phyloP scores from a whole-genome alignment of 2,888 invertebrate genomes.

The Caenorhabditis imperialis region DNA sequence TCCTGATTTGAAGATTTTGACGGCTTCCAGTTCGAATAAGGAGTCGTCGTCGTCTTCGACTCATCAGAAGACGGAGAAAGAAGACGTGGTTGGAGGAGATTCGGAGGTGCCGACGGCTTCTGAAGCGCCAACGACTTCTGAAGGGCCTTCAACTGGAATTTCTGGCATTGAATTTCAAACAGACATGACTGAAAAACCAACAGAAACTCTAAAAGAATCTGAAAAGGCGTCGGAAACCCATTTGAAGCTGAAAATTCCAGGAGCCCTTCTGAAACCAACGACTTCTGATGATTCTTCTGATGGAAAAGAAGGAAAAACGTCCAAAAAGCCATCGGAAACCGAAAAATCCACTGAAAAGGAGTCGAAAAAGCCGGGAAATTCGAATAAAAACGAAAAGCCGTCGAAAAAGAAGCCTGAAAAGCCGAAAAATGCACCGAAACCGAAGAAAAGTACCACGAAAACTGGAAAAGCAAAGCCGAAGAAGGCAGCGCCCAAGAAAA shows the following conservation, averaged over 20 bases:
- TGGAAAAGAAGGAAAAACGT: too few species aligned
- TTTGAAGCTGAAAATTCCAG: background rate
- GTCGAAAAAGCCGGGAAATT: background rate
- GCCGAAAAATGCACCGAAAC: slow-evolving; percentile 3
- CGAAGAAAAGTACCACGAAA: too few species aligned
- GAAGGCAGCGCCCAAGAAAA: too few species aligned
- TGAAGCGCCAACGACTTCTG: too few species aligned
- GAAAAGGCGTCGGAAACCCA: background rate
- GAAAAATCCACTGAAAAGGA: background rate
- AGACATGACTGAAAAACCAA: background rate
- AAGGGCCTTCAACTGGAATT: too few species aligned
- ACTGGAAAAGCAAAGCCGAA: too few species aligned
- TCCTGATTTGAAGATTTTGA: too few species aligned
- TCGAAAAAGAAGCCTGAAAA: background rate
- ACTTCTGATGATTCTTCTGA: too few species aligned
- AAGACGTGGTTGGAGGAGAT: background rate
- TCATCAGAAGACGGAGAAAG: background rate
- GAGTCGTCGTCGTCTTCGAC: background rate
- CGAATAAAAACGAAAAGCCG: background rate
- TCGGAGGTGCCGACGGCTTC: too few species aligned
- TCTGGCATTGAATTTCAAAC: background rate
- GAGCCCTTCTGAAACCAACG: background rate
- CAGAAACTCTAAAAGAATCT: background rate
- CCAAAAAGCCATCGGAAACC: too few species aligned
- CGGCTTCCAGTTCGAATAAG: background rate